Conservation (phyloP, 2,113 vertebrate species). For the Callipepla squamata region DNA sequence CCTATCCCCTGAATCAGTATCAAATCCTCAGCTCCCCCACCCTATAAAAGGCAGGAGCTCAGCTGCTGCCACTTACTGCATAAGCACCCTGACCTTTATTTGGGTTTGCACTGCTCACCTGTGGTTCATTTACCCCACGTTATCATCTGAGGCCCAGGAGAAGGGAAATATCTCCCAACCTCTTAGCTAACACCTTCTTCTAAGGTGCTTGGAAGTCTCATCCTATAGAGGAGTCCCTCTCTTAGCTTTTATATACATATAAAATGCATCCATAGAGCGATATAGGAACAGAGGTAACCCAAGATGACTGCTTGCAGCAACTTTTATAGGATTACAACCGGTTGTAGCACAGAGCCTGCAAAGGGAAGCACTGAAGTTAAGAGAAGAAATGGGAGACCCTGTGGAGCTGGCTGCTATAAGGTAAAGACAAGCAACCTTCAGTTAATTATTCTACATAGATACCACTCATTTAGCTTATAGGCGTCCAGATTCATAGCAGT, state of each 20-base stretch:
- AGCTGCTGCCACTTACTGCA: background rate
- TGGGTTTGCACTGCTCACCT: rapidly evolving
- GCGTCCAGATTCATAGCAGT: background rate
- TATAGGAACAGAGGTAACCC: background rate
- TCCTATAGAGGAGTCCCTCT: background rate
- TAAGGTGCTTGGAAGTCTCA: rapidly evolving
- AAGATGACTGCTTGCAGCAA: background rate
- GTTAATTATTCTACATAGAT: background rate
- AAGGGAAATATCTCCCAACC: background rate
- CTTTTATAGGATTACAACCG: background rate
- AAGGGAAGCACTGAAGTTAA: background rate
- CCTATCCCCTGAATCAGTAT: rapidly evolving
- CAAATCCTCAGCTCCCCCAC: background rate
- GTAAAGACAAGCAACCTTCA: background rate
- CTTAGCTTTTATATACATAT: background rate
- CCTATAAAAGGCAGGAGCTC: background rate
- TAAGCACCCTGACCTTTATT: background rate
- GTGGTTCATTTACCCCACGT: background rate
- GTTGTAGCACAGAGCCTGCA: background rate
- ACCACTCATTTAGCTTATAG: background rate
- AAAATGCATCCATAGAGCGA: background rate
- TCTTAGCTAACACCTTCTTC: background rate
- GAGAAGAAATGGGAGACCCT: background rate
- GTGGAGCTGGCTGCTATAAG: background rate
- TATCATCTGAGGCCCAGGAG: background rate